phyloP scores from a whole-genome alignment of 2,888 invertebrate genomes.

The Erpobdella octoculata region DNA sequence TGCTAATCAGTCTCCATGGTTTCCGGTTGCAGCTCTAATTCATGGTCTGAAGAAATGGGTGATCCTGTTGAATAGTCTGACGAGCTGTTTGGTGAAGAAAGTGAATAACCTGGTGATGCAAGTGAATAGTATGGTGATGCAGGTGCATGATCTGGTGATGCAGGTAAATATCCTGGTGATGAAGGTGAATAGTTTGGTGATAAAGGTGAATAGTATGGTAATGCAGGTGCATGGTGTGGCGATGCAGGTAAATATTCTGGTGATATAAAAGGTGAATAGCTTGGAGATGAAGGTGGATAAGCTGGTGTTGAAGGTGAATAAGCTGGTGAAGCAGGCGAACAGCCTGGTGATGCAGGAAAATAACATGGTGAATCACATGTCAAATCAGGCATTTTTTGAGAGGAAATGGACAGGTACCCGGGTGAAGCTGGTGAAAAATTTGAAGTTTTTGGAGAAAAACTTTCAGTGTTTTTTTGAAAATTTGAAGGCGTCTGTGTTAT shows the following conservation, averaged over 20 bases:
- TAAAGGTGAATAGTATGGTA: too few species aligned
- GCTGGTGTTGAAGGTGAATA: constrained; percentile 58
- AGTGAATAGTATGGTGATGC: constrained; percentile 45
- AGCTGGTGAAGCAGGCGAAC: constrained; percentile 55
- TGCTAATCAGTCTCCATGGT: too few species aligned
- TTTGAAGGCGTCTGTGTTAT: too few species aligned
- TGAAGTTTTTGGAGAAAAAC: not conserved
- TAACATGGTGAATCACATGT: constrained; percentile 66
- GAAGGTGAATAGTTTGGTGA: constrained; percentile 63
- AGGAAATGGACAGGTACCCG: constrained; percentile 48
- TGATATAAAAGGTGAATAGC: too few species aligned
- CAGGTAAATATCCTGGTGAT: constrained; percentile 47
- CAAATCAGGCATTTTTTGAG: constrained; percentile 42
- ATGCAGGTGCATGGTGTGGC: too few species aligned
- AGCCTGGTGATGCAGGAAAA: constrained; percentile 55
- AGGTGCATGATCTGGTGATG: constrained; percentile 51
- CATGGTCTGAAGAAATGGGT: too few species aligned
- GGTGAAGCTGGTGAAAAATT: constrained; percentile 41
- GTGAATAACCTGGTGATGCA: constrained; percentile 56
- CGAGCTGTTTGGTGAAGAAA: too few species aligned
- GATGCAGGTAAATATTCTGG: too few species aligned
- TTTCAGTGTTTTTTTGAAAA: too few species aligned
- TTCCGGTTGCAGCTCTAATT: too few species aligned
- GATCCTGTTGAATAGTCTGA: too few species aligned
- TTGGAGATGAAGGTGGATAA: constrained; percentile 53